Base-by-base conservation (phyloP, 2,888 invertebrate species). In the Amaurobius ferox region DNA sequence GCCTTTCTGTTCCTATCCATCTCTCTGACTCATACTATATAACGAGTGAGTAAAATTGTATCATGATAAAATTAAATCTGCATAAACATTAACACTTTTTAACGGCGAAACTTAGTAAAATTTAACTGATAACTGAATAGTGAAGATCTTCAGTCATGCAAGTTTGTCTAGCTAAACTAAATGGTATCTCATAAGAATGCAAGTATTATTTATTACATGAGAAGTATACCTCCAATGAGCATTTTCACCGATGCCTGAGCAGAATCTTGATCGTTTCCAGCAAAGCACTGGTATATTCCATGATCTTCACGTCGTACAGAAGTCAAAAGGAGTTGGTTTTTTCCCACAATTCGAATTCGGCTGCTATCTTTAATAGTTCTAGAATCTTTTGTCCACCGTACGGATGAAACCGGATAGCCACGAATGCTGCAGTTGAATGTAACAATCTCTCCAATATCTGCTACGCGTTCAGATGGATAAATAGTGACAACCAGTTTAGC, bases 341-440 rank as follows among this genome's bases (percentile, higher is more conserved):
- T 72, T n/a, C 67, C 66, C 16, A 87, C 55, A 9, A 81, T 48
- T 23, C 80, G 13, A 23, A 81, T 35, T 16, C 87, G 29, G 5
- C 66, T 70, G 5, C 70, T 68, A 16, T 77, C 81, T 0, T 35
- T 55, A n/a, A 87, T 44, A 40, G 30, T 39, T n/a, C 67, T 61
- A 55, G 73, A 44, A 48, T 87, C 66, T 62, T 81, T 87, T 19
- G 77, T 9, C 87, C 87, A 87, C 2, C 35, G 16, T 6, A 87
- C 78, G 2, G 62, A 62, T 30, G 73, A 71, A 32, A 87, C 73
- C 9, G 87, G 87, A 48, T 73, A 81, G 16, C 87, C 87, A 0
- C 80, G 55, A 28, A 81, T 64, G 28, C 78, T 81, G 81, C 87
- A 87, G 62, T 80, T 87, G 68, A 87, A 78, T 6, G 87, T 77